Conservation (phyloP, 2,797 vertebrate genomes). For the Heliangelus exortis region DNA sequence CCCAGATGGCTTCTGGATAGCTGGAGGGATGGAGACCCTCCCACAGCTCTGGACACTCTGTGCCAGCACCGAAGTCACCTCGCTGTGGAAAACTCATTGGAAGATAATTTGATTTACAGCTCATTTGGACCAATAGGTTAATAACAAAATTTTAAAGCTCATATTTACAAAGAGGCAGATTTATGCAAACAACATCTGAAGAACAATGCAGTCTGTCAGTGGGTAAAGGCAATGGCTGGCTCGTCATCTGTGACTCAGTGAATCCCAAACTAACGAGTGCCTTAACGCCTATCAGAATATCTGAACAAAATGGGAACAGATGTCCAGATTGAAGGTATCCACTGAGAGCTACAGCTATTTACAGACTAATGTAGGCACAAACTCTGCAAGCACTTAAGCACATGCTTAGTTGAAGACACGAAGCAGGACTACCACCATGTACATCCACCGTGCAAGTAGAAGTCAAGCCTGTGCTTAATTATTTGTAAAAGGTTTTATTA, state of each 20-base stretch:
- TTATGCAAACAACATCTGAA: neutral
- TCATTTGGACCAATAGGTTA: neutral
- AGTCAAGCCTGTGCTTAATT: neutral
- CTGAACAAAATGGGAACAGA: neutral
- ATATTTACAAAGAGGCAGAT: neutral
- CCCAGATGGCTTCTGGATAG: accelerated
- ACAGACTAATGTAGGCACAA: neutral
- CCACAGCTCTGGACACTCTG: neutral
- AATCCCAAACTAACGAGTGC: accelerated
- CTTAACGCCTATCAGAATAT: neutral
- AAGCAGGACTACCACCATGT: neutral
- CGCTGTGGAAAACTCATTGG: accelerated
- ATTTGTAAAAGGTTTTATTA: neutral
- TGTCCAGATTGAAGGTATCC: accelerated
- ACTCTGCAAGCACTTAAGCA: neutral
- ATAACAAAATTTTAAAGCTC: neutral
- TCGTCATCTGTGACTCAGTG: neutral
- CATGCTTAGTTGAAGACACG: neutral
- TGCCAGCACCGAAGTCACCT: neutral
- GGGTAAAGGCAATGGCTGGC: accelerated
- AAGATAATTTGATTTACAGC: neutral
- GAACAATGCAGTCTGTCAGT: neutral
- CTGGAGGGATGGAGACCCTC: neutral
- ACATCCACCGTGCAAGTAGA: neutral
- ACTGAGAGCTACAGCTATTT: neutral